Percentiles rank a stretch among this genome's conserved stretches.
Conservation (phyloP, 30 jellyfish, hydroid and myxozoan species). For the Pelagia noctiluca region DNA sequence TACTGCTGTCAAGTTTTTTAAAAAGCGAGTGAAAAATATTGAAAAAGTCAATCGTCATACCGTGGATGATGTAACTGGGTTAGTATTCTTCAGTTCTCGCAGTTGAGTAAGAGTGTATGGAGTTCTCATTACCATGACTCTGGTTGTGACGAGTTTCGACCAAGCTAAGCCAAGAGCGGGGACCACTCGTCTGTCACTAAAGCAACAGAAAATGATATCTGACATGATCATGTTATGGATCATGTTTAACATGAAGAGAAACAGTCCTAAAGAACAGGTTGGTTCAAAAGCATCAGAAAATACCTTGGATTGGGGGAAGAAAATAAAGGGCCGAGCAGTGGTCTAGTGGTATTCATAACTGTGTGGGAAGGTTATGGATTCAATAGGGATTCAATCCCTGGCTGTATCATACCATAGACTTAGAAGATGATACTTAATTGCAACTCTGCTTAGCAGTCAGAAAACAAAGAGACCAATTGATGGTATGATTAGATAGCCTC, state of each 20-base stretch:
- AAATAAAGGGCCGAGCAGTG: too few relatives aligned
- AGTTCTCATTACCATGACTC: conserved; percentile 86
- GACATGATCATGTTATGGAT: not conserved
- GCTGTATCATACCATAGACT: too few relatives aligned
- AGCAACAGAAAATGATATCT: not conserved
- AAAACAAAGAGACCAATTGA: too few relatives aligned
- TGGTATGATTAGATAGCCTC: too few relatives aligned
- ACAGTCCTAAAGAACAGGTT: not conserved
- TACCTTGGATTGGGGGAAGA: too few relatives aligned
- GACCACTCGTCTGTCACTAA: conserved; percentile 66
- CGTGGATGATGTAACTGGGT: not conserved
- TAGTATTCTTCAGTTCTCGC: conserved; percentile 1
- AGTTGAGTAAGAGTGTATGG: conserved; percentile 58
- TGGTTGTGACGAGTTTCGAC: conserved; percentile 86
- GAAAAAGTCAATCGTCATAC: not conserved
- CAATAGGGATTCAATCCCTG: too few relatives aligned
- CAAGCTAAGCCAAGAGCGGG: conserved; percentile 99
- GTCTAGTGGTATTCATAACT: too few relatives aligned
- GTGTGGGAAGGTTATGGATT: too few relatives aligned
- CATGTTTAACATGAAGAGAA: not conserved
- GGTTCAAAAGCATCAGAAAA: too few relatives aligned
- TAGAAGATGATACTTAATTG: too few relatives aligned
- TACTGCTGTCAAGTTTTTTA: too few relatives aligned
- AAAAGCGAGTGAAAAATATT: not conserved
- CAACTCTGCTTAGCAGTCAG: too few relatives aligned